Evolutionary conservation across 1,140 invertebrate genomes (phyloP), one percentile per base, ranked within the genome.

Genomic region (Ptiloglossa arizonensis): DNA sequence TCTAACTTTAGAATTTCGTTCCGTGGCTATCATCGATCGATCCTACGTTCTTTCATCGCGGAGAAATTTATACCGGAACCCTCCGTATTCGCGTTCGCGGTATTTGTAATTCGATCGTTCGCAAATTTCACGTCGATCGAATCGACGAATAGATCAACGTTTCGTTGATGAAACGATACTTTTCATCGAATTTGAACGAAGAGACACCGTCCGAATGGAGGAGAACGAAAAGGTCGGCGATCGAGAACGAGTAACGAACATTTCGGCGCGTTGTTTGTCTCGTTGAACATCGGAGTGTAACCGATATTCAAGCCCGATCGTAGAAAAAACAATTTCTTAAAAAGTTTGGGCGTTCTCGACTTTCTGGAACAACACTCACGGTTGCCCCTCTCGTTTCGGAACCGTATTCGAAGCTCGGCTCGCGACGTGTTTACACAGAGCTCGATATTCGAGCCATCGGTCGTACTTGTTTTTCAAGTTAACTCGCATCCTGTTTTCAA

Each of bases 401-500:
- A 35, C 35, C 5, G 35, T 35, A 35, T 35, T 35, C 35, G 35
- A 35, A 35, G 35, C 35, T 35, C 29, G 27, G n/a, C n/a, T 32
- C 11, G 29, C 19, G 66, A 70, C 60, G 11, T 72, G 67, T 81
- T 79, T 81, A 66, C 44, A 79, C 52, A 78, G 32, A 22, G 52
- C 32, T 63, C 35, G 75, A 79, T 48, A 46, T 72, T 67, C 44
- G 35, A 46, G n/a, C 46, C 60, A 64, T 59, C 63, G 63, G 29
- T 71, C 13, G 79, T 56, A 56, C 59, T 75, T 46, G 27, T 64
- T 60, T 72, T 79, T 38, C 64, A 48, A 63, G n/a, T 19, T 1
- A 5, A 8, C 17, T 64, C 27, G 38, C n/a, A 22, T 50, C 71
- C 38, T 80, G 35, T 35, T 35, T 35, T 35, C 35, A 35, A 35